Evolutionary conservation across 1,140 invertebrate genomes (phyloP).

Genomic region (Drosophila mojavensis): DNA sequence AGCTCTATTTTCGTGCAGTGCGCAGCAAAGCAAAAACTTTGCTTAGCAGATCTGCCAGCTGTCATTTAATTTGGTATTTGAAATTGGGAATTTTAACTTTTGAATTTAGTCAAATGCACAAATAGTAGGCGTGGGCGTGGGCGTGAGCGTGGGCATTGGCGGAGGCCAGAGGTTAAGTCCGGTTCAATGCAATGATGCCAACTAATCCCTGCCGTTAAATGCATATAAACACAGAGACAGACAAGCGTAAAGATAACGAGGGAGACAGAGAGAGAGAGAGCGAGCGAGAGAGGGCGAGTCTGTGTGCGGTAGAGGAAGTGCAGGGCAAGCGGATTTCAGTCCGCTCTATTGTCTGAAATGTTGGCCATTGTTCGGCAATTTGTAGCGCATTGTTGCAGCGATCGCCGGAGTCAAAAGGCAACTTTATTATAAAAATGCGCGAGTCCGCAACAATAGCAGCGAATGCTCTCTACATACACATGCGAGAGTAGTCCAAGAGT

Average conservation of each 20-base stretch:
- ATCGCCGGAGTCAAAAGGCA: constrained; percentile 53
- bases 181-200: constrained; percentile 64
- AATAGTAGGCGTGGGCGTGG: not conserved
- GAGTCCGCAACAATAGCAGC: not conserved
- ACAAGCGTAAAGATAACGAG: no score
- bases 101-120: not conserved
- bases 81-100: constrained; percentile 13
- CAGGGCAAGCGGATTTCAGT: constrained; percentile 30
- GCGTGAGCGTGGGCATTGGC: not conserved
- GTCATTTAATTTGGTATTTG: constrained; percentile 44
- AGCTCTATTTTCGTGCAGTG: not conserved
- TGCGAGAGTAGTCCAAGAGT: no score
- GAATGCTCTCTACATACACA: no score
- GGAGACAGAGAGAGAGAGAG: not conserved
- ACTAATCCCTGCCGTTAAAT: constrained; percentile 65
- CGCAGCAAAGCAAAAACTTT: not conserved
- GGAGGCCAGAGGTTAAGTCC: not conserved
- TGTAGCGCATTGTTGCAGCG: constrained; percentile 69
- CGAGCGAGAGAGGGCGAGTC: not conserved
- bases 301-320: constrained; percentile 4
- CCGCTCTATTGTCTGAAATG: constrained; percentile 20
- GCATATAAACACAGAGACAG: constrained; percentile 5
- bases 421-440: constrained; percentile 59
- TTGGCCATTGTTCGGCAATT: constrained; percentile 67
- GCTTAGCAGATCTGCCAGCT: constrained; percentile 24